Evolutionary conservation across 1,140 invertebrate genomes (phyloP).

Genomic region (Telenomus remus): DNA sequence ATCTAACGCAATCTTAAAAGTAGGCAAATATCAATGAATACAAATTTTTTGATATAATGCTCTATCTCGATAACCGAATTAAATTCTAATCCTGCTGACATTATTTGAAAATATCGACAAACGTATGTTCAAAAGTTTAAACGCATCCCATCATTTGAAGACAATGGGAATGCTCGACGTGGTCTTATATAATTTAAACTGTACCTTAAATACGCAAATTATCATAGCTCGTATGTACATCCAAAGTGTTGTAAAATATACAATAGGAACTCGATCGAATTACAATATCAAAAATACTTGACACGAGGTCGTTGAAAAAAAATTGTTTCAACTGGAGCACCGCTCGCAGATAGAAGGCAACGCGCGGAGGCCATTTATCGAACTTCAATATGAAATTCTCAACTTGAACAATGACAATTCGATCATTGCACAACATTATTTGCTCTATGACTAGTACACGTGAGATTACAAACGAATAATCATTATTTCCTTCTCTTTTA

Average conservation of each 20-base stretch:
- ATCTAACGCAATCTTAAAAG: neutral
- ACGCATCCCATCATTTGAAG: too few species aligned
- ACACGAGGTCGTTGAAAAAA: neutral
- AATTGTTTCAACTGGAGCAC: too few species aligned
- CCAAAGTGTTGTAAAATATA: constrained; percentile 1
- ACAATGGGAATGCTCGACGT: too few species aligned
- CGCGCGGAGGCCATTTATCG: constrained; percentile 5
- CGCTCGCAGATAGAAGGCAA: neutral
- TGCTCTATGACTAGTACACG: constrained; percentile 11
- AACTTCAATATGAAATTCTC: constrained; percentile 1
- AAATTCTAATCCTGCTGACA: neutral
- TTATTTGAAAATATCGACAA: neutral
- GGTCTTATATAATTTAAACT: too few species aligned
- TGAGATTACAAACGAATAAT: neutral
- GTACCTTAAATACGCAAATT: neutral
- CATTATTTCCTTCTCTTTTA: neutral
- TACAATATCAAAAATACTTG: constrained; percentile 22
- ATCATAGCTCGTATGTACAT: constrained; percentile 6
- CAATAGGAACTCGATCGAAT: constrained; percentile 1
- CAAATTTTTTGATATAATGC: constrained; percentile 3
- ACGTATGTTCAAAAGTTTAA: too few species aligned
- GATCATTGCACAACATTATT: constrained; percentile 15
- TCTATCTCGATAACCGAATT: neutral
- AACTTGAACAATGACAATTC: constrained; percentile 2
- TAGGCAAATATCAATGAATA: too few species aligned